Base-by-base conservation (phyloP, 2,797 vertebrate species). In the Heterohyrax brucei region DNA sequence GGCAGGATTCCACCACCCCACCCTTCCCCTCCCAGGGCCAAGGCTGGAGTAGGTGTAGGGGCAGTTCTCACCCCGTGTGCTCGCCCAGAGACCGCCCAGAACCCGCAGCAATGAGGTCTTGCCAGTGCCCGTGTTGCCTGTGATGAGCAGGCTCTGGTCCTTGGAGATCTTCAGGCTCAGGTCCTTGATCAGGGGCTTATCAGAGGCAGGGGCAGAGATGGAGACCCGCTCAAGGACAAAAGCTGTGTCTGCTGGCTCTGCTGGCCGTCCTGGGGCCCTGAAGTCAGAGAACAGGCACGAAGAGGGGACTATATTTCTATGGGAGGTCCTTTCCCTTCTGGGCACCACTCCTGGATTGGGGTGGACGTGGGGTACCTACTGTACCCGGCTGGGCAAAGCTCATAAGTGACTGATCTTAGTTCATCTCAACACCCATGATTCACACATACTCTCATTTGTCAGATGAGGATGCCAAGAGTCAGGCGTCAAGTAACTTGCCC, bases 71-170 rank as follows among this genome's bases (percentile, higher is more conserved):
- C 99, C 99, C 10, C 59, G 98, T 0, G 98, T 96, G 50, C 99
- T 99, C 48, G 99, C 98, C 99, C 99, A 99, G 9, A 99, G 99
- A 70, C 99, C 98, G 22, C 99, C 99, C 3, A 99, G 99, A 89
- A 99, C 98, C 84, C 99, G 99, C 83, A 99, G 98, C 33, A 99
- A 98, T 18, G 99, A 99, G 0, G 99, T 99, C 98, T 99, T 99
- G 94, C 99, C 99, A 0, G 99, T 99, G 97, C 99, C 99, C 0
- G 99, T 99, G 98, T 99, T 99, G 59, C 99, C 99, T 39, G 99
- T 99, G 98, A 99, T 99, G 94, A 99, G 98, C 48, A 99, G 95
- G 76, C 99, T 99, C 91, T 98, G 98, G n/a, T 99, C 99, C 94
- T 99, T 97, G 1, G 98, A 99, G 96, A 99, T 98, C 94, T 96